Base-by-base conservation (phyloP, 2,797 vertebrate genomes). In the Microctenopoma stevenorrisi region DNA sequence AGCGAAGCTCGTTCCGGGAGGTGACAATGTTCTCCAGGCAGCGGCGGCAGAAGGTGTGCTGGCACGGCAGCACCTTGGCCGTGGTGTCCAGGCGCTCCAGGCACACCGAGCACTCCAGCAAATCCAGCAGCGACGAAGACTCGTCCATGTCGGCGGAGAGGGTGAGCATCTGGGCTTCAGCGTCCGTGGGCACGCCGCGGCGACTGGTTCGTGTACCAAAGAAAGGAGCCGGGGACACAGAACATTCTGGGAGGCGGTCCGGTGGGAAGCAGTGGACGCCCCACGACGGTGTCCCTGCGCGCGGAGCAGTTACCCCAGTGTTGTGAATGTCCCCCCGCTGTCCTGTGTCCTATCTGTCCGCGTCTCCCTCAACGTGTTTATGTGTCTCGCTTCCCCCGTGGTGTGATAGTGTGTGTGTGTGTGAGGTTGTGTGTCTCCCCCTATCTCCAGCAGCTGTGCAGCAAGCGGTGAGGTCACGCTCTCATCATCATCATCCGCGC, bases 21-120 rank as follows among this genome's bases (percentile, higher is more conserved):
- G 96, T 95, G 81, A 98, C 92, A 62, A 98, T 98, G 94, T 96
- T 97, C 91, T 98, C 96, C 91, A 98, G 93, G 90, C 97, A 98
- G 91, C 96, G 96, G 87, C 96, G 96, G 91, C 97, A 98, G 94
- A 98, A 98, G 87, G 97, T 98, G 93, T 98, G 97, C 92, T 98
- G 97, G 88, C 97, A 98, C 15, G 97, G 97, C 81, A 98, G 95
- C 72, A 97, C 97, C 91, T 94, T 95, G 87, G 97, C 97, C 79
- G 95, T 98, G 81, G 96, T 95, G 93, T 98, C 97, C 95, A 98
- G 91, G 73, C 97, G 95, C 92, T 98, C 97, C 95, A 98, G 90
- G 91, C 97, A 98, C 85, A 98, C 97, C 58, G 97, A 97, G 88
- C 97, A 98, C 94, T 98, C 97, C 93, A 98, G 89, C 69, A 98